Base-by-base conservation (phyloP, 2,888 invertebrate genomes). In the Campoplex nolae region DNA sequence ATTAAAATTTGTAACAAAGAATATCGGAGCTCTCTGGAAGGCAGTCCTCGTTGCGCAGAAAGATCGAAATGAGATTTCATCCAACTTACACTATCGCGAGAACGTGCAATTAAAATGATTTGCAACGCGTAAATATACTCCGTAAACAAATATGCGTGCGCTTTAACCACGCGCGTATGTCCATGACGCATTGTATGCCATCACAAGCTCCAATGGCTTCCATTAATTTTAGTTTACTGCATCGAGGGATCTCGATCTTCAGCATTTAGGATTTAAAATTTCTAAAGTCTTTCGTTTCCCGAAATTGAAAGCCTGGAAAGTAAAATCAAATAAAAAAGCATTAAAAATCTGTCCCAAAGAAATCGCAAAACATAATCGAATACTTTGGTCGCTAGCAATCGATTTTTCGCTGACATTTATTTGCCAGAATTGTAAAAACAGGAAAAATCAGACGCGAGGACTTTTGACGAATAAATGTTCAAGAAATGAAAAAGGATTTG, bases 1-100 rank as follows among this genome's bases (percentile, higher is more conserved):
- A 92, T 92, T 91, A 92, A 91, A 91, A 90, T 90, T 90, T 88
- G 83, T 89, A 89, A 91, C 91, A 91, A 91, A 90, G 90, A 90
- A 89, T 88, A 85, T 73, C 84, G 80, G 75, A 73, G 77, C 70
- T 58, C 45, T 62, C 48, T 56, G 45, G 75, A 71, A 68, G 54
- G 68, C 35, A 16, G 75, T 18, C 58, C 45, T 42, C 42, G 67
- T 7, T 54, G 32, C 9, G 35, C 23, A 23, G 8, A 51, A 71
- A 83, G 81, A 42, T 67, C 73, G 89, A 86, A 88, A 82, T 88
- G 88, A 89, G 89, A 89, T 88, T 88, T 82, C 84, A 88, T 89
- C 89, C 88, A 88, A 88, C 89, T 86, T 82, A 77, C 75, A 77
- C 76, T 16, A 23, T 23, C 13, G 45, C 67, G 67, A 75, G 62